Evolutionary conservation across 2,797 vertebrate genomes (phyloP).

Genomic region (Vespertilio murinus): DNA sequence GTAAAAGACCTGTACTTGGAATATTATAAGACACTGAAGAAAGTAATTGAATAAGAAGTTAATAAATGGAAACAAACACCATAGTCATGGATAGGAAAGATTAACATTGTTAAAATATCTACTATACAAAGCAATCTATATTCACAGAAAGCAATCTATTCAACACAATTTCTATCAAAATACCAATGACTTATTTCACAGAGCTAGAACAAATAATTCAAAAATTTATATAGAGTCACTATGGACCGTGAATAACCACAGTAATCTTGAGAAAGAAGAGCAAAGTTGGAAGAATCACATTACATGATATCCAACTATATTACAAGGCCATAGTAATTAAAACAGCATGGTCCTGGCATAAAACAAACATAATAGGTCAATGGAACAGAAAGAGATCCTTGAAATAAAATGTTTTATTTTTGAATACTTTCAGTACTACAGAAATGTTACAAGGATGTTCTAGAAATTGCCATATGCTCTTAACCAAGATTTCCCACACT

Average conservation of each 20-base stretch:
- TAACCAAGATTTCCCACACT: neutral
- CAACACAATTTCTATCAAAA: neutral
- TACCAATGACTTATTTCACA: neutral
- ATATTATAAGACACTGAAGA: neutral
- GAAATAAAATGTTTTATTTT: constrained; percentile 4
- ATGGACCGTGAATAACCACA: neutral
- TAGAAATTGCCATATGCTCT: neutral
- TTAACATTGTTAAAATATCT: neutral
- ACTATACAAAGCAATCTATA: neutral
- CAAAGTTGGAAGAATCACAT: neutral
- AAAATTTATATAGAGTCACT: neutral
- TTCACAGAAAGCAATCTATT: too few species aligned
- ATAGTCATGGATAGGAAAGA: neutral
- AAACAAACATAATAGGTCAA: neutral
- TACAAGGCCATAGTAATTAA: neutral
- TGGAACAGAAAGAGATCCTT: neutral
- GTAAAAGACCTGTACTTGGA: neutral
- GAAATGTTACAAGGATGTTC: neutral
- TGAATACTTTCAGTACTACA: neutral
- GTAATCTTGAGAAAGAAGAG: neutral
- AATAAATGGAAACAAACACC: neutral
- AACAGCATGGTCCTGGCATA: neutral
- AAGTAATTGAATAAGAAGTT: neutral
- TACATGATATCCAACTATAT: neutral
- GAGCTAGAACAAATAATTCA: neutral